Evolutionary conservation across 2,888 invertebrate genomes (phyloP).

Genomic region (Eupithecia subfuscata): DNA sequence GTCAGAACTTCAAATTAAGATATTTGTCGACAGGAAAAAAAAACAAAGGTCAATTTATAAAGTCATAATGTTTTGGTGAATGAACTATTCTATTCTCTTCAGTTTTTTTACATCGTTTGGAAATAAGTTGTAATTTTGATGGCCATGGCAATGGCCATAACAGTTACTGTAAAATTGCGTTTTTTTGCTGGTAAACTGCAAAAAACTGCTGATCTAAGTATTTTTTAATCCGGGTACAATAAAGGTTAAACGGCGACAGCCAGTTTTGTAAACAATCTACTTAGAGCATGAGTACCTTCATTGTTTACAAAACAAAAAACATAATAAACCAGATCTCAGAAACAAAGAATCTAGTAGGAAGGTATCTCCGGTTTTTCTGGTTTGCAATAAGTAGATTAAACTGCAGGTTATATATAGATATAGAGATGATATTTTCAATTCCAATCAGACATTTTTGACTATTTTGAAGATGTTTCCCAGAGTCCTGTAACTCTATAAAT

Average conservation of each 20-base stretch:
- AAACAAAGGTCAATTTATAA: too few species aligned
- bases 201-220: not conserved
- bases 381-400: constrained; percentile 3
- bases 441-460: too few species aligned
- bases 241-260: not conserved
- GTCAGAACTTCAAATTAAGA: too few species aligned
- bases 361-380: not conserved
- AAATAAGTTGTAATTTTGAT: too few species aligned
- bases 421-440: not conserved
- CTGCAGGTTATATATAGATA: not conserved
- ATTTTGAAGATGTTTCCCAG: not conserved
- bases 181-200: too few species aligned
- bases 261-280: not conserved
- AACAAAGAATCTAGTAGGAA: not conserved
- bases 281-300: not conserved
- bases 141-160: too few species aligned
- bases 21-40: too few species aligned
- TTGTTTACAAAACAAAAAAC: not conserved
- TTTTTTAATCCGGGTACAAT: not conserved
- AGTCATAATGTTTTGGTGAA: too few species aligned
- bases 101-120: too few species aligned
- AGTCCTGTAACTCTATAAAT: not conserved
- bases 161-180: too few species aligned
- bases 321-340: not conserved
- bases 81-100: too few species aligned